These are phyloP conservation scores for Drosophila neocordata DNA, from an alignment of 1,140 invertebrate genomes.

Conservation along the genomic window DNA sequence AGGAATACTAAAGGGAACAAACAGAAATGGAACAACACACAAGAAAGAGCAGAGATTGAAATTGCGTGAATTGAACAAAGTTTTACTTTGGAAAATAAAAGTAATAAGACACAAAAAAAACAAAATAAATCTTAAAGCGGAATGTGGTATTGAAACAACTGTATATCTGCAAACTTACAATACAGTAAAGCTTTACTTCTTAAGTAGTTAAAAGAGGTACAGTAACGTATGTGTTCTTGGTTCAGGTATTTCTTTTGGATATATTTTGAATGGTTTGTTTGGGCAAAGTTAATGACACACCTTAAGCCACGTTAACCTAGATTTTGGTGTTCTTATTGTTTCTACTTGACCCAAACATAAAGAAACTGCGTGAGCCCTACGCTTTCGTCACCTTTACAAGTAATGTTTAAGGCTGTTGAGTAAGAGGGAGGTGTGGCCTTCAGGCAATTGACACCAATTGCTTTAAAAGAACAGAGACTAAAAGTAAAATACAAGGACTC, in stretches of 20 bases:
- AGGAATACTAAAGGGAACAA: too few species aligned
- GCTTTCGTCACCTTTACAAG: background rate
- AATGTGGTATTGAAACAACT: too few species aligned
- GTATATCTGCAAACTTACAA: too few species aligned
- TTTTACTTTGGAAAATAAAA: too few species aligned
- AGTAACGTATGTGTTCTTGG: background rate
- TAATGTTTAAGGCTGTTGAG: slow-evolving; percentile 5
- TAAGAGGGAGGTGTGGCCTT: slow-evolving; percentile 52
- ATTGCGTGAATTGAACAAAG: too few species aligned
- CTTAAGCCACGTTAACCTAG: slow-evolving; percentile 66
- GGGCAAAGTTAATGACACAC: slow-evolving; percentile 62
- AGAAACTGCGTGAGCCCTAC: slow-evolving; percentile 15
- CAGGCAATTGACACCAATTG: slow-evolving; percentile 70
- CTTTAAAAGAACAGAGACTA: slow-evolving; percentile 11
- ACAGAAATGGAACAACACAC: too few species aligned
- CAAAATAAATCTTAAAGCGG: too few species aligned
- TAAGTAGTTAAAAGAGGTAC: too few species aligned
- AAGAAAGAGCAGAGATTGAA: too few species aligned
- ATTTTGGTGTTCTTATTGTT: slow-evolving; percentile 44
- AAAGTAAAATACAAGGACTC: slow-evolving; percentile 6
- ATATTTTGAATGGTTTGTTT: slow-evolving; percentile 17
- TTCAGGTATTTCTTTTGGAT: background rate
- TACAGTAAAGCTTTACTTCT: background rate
- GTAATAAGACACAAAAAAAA: too few species aligned
- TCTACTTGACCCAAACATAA: slow-evolving; percentile 66